Evolutionary conservation across 2,113 vertebrate species (phyloP).

Genomic region (Motacilla tschutschensis): DNA sequence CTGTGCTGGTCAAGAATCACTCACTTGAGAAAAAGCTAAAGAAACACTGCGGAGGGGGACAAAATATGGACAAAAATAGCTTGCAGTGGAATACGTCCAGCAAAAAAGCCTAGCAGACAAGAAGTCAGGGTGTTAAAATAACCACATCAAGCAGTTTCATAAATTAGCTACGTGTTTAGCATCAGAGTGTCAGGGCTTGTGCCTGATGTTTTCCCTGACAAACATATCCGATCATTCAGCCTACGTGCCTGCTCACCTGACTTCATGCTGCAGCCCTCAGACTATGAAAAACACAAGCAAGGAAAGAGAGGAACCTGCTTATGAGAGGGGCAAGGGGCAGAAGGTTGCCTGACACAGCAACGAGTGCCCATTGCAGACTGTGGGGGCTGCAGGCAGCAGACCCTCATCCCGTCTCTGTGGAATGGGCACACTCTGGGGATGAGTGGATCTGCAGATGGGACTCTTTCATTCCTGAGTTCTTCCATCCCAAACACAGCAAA

Average conservation of each 20-base stretch:
- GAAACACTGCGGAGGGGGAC: neutral
- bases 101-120: neutral
- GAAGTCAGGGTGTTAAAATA: neutral
- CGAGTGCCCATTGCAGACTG: rapidly evolving
- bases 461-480: neutral
- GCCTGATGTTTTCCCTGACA: neutral
- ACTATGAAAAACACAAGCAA: neutral
- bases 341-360: no score
- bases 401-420: rapidly evolving
- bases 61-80: neutral
- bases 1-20: neutral
- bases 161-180: neutral
- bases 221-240: neutral
- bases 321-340: neutral
- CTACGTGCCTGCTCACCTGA: neutral
- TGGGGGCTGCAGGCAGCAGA: neutral
- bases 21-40: neutral
- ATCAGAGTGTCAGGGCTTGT: neutral
- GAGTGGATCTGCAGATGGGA: neutral
- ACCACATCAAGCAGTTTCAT: neutral
- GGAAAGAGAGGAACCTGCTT: no score
- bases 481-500: rapidly evolving
- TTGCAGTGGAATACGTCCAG: neutral
- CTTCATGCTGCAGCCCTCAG: neutral
- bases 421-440: rapidly evolving